These are phyloP conservation scores for Macropus fuliginosus DNA, from an alignment of 2,797 vertebrate species.

Conservation along the genomic window DNA sequence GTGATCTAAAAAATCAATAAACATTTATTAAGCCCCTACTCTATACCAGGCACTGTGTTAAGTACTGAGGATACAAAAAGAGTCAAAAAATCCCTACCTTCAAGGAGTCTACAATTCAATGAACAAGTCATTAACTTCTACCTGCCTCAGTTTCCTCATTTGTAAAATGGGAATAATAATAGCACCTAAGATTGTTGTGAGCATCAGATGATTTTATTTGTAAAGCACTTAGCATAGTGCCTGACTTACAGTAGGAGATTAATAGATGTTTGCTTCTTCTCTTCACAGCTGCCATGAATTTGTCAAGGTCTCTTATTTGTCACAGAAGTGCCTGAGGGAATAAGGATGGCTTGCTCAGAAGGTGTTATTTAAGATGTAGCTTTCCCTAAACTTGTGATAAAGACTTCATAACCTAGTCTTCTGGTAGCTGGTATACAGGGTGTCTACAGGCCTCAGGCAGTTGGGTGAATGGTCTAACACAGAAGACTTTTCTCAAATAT, in stretches of 20 bases:
- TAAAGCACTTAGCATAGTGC: not conserved
- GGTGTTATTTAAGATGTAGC: not conserved
- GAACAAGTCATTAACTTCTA: not conserved
- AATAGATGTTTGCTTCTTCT: not conserved
- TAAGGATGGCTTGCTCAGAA: not conserved
- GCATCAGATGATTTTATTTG: not conserved
- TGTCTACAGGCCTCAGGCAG: not conserved
- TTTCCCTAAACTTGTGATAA: not conserved
- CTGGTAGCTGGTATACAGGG: not conserved
- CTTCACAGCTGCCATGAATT: not conserved
- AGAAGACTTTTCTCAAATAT: not conserved
- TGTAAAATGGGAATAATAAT: not conserved
- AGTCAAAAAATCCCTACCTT: not conserved
- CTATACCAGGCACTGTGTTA: not conserved
- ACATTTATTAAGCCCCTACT: not conserved
- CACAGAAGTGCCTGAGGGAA: not conserved
- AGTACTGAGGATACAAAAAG: not conserved
- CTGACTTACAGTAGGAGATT: not conserved
- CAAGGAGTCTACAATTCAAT: not conserved
- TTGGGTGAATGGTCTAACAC: not conserved
- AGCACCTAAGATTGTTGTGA: not conserved
- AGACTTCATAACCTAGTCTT: not conserved
- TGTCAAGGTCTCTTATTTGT: not conserved
- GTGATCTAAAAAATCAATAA: not conserved
- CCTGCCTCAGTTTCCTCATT: not conserved